Conservation (phyloP, 2,113 vertebrate genomes). For the Actinemys pallida region DNA sequence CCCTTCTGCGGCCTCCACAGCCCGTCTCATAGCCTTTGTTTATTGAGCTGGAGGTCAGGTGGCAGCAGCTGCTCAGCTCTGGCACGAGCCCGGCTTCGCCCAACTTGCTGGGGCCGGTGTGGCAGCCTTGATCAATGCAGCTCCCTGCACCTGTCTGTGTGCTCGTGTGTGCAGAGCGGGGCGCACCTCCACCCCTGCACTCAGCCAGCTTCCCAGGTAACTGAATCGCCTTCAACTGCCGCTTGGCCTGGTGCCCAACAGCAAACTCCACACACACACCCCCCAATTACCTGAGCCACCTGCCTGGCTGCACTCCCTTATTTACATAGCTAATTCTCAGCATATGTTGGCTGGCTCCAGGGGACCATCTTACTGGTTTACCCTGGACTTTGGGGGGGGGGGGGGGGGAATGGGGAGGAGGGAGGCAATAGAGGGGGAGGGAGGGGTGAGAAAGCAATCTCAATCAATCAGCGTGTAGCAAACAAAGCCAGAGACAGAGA, state of each 20-base stretch:
- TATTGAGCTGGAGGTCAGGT: slow-evolving; percentile 77
- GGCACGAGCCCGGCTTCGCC: slow-evolving; percentile 72
- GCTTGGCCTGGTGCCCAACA: neutral
- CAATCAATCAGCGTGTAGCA: slow-evolving; percentile 71
- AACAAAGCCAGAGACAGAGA: slow-evolving; percentile 55
- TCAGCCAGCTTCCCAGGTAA: fast-evolving
- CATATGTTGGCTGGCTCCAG: slow-evolving; percentile 73
- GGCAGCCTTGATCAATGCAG: neutral
- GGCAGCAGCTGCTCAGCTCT: slow-evolving; percentile 76
- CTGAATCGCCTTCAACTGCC: neutral
- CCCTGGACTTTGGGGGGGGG: slow-evolving; percentile 69
- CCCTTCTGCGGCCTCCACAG: neutral
- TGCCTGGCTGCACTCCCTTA: slow-evolving; percentile 50
- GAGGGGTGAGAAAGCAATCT: slow-evolving; percentile 58
- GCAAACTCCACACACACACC: neutral
- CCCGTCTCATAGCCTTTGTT: slow-evolving; percentile 54
- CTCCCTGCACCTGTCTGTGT: slow-evolving; percentile 6
- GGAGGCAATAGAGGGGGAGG: slow-evolving; percentile 56
- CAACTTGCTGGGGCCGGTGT: neutral
- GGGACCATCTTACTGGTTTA: slow-evolving; percentile 56
- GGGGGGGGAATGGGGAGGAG: slow-evolving; percentile 37
- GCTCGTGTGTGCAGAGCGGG: neutral
- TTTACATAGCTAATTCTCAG: slow-evolving; percentile 81
- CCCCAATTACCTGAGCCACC: slow-evolving; percentile 35
- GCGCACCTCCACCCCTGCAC: neutral